Evolutionary conservation across 2,888 invertebrate genomes (phyloP).

Genomic region (Drosophila birchii): DNA sequence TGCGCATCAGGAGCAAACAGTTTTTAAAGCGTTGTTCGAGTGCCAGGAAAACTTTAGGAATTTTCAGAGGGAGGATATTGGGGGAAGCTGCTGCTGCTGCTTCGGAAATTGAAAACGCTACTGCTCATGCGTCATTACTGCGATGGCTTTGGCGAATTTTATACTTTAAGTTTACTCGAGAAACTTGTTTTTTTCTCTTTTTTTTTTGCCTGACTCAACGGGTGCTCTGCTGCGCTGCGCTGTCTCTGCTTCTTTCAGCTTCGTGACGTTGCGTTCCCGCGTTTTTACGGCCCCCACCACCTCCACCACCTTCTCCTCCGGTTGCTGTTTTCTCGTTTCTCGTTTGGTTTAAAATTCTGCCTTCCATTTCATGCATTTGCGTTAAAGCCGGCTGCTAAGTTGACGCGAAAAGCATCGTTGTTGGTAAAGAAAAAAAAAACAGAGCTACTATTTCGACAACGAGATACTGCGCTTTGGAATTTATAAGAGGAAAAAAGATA

Average conservation of each 20-base stretch:
- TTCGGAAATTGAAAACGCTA: constrained; percentile 21
- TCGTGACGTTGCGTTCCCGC: constrained; percentile 42
- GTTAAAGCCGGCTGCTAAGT: constrained; percentile 33
- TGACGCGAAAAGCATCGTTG: constrained; percentile 29
- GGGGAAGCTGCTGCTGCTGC: constrained; percentile 7
- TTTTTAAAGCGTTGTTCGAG: constrained; percentile 64
- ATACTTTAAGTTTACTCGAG: constrained; percentile 22
- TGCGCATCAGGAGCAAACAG: constrained; percentile 46
- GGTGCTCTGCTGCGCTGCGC: constrained; percentile 17
- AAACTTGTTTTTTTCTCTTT: constrained; percentile 36
- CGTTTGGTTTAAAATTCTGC: constrained; percentile 23
- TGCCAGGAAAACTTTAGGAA: constrained; percentile 59
- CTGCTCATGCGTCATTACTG: constrained; percentile 39
- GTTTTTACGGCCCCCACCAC: constrained; percentile 33
- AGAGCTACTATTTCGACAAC: background rate
- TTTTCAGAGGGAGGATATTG: constrained; percentile 24
- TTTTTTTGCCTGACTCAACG: constrained; percentile 42
- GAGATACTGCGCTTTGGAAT: background rate
- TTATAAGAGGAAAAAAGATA: too few species aligned
- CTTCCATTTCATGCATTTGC: constrained; percentile 42
- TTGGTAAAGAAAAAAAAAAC: background rate
- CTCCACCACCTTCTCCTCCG: background rate
- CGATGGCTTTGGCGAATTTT: constrained; percentile 34
- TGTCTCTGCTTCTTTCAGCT: constrained; percentile 9
- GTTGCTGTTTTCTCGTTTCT: constrained; percentile 9